These are phyloP conservation scores for Pagrus major DNA, from an alignment of 2,113 vertebrate genomes.

Conservation along the genomic window DNA sequence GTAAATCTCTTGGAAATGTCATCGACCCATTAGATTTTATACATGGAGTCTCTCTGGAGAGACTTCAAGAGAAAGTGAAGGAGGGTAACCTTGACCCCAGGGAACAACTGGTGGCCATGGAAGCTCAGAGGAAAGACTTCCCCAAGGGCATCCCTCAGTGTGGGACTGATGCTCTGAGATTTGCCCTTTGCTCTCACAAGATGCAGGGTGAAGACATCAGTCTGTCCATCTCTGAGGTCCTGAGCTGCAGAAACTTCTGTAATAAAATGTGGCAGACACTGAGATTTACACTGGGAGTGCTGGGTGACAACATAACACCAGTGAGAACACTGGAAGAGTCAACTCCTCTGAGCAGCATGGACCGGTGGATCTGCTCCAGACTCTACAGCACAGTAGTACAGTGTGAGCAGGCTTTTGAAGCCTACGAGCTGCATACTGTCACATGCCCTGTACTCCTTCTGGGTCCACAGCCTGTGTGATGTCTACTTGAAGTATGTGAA, in stretches of 20 bases:
- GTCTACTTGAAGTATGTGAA: constrained; percentile 91
- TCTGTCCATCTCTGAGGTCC: constrained; percentile 85
- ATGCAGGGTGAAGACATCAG: constrained; percentile 91
- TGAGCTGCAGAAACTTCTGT: constrained; percentile 90
- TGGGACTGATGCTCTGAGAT: constrained; percentile 91
- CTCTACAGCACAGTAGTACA: constrained; percentile 80
- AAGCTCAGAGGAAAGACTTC: constrained; percentile 92
- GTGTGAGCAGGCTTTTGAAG: constrained; percentile 83
- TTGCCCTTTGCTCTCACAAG: constrained; percentile 91
- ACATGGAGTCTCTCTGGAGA: constrained; percentile 87
- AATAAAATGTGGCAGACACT: constrained; percentile 95
- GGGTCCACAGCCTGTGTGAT: constrained; percentile 90
- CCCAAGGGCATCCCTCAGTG: constrained; percentile 91
- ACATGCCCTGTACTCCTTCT: constrained; percentile 86
- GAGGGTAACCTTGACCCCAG: constrained; percentile 89
- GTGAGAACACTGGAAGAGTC: constrained; percentile 73
- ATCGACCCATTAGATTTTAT: constrained; percentile 92
- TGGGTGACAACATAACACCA: constrained; percentile 62
- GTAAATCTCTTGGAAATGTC: constrained; percentile 94
- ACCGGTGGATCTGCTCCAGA: constrained; percentile 89
- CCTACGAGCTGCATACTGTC: constrained; percentile 79
- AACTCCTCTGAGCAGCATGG: constrained; percentile 79
- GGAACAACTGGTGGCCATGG: constrained; percentile 87
- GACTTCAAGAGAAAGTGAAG: constrained; percentile 86
- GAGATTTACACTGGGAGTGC: constrained; percentile 84